phyloP scores from a whole-genome alignment of 2,113 vertebrate species.

The Macrotus californicus region DNA sequence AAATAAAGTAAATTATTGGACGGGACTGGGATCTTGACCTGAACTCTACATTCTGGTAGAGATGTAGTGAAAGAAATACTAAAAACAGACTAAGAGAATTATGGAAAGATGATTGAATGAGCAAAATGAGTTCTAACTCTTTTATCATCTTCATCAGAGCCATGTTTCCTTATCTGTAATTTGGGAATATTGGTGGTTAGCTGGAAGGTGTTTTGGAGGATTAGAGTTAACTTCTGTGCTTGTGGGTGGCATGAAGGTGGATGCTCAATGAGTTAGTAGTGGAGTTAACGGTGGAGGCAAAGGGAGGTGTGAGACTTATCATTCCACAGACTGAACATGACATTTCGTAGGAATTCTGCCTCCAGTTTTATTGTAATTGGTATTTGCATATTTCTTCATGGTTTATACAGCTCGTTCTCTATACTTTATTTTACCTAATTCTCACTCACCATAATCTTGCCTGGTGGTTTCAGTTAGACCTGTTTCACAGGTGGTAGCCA shows the following conservation, averaged over 20 bases:
- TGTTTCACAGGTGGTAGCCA: not conserved
- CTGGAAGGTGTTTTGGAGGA: not conserved
- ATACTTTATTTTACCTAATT: not conserved
- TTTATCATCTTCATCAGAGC: not conserved
- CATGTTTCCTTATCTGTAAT: not conserved
- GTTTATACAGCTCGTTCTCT: not conserved
- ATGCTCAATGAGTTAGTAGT: not conserved
- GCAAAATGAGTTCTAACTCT: not conserved
- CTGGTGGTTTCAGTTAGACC: not conserved
- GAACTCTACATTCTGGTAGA: not conserved
- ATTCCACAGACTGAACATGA: not conserved
- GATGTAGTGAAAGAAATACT: not conserved
- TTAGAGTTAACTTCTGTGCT: not conserved
- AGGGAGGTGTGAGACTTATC: not conserved
- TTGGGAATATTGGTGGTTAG: conserved; percentile 1
- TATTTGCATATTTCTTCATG: conserved; percentile 4
- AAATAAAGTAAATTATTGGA: not conserved
- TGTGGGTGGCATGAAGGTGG: not conserved
- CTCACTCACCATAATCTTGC: not conserved
- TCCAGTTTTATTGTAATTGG: not conserved
- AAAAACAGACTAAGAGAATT: not conserved
- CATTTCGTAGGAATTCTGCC: conserved; percentile 6
- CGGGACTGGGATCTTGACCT: not conserved
- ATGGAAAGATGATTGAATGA: not conserved
- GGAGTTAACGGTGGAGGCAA: not conserved